Evolutionary conservation across 2,113 vertebrate genomes (phyloP), one percentile per base, ranked within the genome.

Genomic region (Osmerus eperlanus): DNA sequence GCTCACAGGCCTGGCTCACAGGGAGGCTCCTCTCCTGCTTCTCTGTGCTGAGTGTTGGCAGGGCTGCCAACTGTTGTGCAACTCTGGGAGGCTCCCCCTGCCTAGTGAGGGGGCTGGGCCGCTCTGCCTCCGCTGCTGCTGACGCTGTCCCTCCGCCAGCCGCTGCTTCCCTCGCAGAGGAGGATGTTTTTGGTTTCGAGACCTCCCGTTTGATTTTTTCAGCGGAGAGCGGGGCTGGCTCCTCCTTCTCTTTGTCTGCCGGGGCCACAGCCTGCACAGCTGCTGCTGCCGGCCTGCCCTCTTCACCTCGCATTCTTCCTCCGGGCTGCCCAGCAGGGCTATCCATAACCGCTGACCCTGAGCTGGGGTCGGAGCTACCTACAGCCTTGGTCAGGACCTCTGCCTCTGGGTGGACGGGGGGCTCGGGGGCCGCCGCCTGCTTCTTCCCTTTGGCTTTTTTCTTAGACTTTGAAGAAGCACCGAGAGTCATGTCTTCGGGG

Each of bases 181-280:
- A 90, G 86, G 86, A 90, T 88, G 90, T 91, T 90, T 90, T 85
- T 86, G 81, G 73, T 90, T 90, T 87, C 73, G 80, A 89, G 91
- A 87, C 88, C 89, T 91, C 90, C 91, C 75, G 90, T 89, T 90
- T 85, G 78, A 85, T 82, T 89, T 91, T 93, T 90, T 86, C 86
- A 81, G 84, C 79, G 74, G 8, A 81, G 83, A 79, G 77, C 81
- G 41, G 74, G 0, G 63, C 61, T 85, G 86, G 85, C 92, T 92
- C 92, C 92, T 81, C 92, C 92, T 85, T 88, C 83, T 79, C 80
- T 93, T 92, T 92, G 91, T 91, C 82, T 91, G 76, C 73, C 4
- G 81, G 90, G 91, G 89, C 91, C 84, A 87, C 88, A 75, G 80
- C 78, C 80, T 87, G 86, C 82, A 88, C 90, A 92, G 89, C 91